These are phyloP conservation scores for Alsophila aescularia DNA, from an alignment of 2,888 invertebrate species.

Conservation along the genomic window DNA sequence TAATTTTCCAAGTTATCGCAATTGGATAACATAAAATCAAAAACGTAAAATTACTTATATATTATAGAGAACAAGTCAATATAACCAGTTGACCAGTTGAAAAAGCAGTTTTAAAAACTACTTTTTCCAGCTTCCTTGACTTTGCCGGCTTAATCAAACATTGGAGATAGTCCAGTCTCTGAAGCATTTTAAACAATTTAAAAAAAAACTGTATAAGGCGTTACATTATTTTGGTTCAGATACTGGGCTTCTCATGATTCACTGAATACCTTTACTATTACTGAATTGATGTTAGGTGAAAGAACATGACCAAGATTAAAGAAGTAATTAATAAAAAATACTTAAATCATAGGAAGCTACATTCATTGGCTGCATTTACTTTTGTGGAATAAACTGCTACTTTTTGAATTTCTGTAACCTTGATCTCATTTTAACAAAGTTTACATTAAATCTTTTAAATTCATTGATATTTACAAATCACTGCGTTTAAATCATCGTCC, in stretches of 20 bases:
- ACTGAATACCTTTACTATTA: background rate
- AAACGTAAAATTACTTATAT: too few species aligned
- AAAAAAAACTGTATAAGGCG: background rate
- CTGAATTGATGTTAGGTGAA: too few species aligned
- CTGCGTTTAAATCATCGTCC: background rate
- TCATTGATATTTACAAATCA: background rate
- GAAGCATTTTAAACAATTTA: conserved; percentile 11
- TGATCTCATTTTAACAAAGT: background rate
- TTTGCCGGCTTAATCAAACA: conserved; percentile 31
- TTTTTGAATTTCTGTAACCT: background rate
- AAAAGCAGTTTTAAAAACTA: too few species aligned
- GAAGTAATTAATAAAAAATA: background rate
- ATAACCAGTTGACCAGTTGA: too few species aligned
- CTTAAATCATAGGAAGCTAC: background rate
- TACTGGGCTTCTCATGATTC: conserved; percentile 23
- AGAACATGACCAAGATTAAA: background rate
- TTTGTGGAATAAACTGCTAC: background rate
- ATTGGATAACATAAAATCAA: too few species aligned
- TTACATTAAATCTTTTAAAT: conserved; percentile 3
- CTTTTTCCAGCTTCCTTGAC: background rate
- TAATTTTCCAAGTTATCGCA: too few species aligned
- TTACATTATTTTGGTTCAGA: conserved; percentile 16
- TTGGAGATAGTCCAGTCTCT: conserved; percentile 27
- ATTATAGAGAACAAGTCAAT: too few species aligned
- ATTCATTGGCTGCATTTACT: background rate